These are phyloP conservation scores for Diachrysia chrysitis DNA, from an alignment of 2,888 invertebrate genomes.

Conservation along the genomic window DNA sequence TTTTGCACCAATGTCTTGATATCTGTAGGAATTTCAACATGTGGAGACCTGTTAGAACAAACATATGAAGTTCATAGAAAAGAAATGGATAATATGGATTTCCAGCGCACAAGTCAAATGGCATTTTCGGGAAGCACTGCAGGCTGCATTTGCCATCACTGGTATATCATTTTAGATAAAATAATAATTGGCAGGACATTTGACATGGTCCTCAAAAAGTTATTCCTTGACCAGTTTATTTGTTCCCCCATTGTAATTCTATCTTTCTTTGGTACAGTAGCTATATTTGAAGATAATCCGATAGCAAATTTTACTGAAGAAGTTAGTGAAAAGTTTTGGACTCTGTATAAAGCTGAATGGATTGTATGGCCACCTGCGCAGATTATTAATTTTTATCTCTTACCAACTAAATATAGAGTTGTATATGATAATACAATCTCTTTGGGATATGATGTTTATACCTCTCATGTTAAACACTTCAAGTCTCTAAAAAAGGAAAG, in stretches of 20 bases:
- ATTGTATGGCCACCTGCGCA: slow-evolving; percentile 98
- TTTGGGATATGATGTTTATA: slow-evolving; percentile 95
- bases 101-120: slow-evolving; percentile 92
- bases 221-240: slow-evolving; percentile 94
- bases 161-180: slow-evolving; percentile 94
- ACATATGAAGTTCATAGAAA: slow-evolving; percentile 91
- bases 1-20: slow-evolving; percentile 94
- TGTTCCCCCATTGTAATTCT: slow-evolving; percentile 95
- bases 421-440: slow-evolving; percentile 96
- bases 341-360: slow-evolving; percentile 96
- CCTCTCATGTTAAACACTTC: slow-evolving; percentile 93
- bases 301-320: slow-evolving; percentile 91
- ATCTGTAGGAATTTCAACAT: slow-evolving; percentile 92
- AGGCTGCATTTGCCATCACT: slow-evolving; percentile 95
- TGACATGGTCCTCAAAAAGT: slow-evolving; percentile 92
- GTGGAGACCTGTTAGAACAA: slow-evolving; percentile 95
- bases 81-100: slow-evolving; percentile 89
- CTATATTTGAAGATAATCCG: slow-evolving; percentile 91
- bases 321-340: slow-evolving; percentile 92
- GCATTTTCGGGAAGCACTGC: slow-evolving; percentile 93
- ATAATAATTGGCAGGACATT: slow-evolving; percentile 92
- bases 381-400: slow-evolving; percentile 96
- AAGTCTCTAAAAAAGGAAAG: slow-evolving; percentile 56
- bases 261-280: slow-evolving; percentile 93
- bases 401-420: slow-evolving; percentile 95